phyloP scores from a whole-genome alignment of 2,888 invertebrate genomes.

The Eilema griseolum region DNA sequence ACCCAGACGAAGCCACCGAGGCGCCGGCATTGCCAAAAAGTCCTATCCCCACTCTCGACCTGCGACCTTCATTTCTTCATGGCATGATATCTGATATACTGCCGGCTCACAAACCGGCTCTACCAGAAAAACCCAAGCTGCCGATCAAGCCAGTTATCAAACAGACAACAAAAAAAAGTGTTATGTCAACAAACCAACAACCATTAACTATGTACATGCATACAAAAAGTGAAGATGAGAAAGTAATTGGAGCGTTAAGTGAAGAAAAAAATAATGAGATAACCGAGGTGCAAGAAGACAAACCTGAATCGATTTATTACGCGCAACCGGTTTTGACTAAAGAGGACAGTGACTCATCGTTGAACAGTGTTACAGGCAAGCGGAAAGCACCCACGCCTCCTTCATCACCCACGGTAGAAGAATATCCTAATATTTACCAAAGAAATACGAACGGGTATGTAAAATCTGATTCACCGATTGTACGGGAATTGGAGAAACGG shows the following conservation, averaged over 20 bases:
- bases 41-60: slow-evolving; percentile 88
- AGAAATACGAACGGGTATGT: slow-evolving; percentile 85
- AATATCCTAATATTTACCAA: slow-evolving; percentile 86
- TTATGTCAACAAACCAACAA: slow-evolving; percentile 73
- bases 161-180: slow-evolving; percentile 76
- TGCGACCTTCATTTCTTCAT: slow-evolving; percentile 91
- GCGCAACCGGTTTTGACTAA: slow-evolving; percentile 84
- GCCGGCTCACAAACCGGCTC: slow-evolving; percentile 85
- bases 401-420: slow-evolving; percentile 80
- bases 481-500: slow-evolving; percentile 91
- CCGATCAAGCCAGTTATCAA: slow-evolving; percentile 87
- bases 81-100: slow-evolving; percentile 86
- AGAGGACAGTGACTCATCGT: slow-evolving; percentile 86
- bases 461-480: slow-evolving; percentile 90
- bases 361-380: slow-evolving; percentile 87
- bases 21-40: slow-evolving; percentile 90
- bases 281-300: slow-evolving; percentile 72
- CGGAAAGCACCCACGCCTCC: slow-evolving; percentile 93
- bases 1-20: slow-evolving; percentile 90
- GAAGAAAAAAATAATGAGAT: slow-evolving; percentile 79
- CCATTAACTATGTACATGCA: slow-evolving; percentile 86
- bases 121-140: slow-evolving; percentile 91
- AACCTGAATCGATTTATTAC: slow-evolving; percentile 77
- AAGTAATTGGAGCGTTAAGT: slow-evolving; percentile 59
- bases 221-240: slow-evolving; percentile 72